Percentiles rank a stretch among this genome's conserved stretches.
These are phyloP conservation scores for Geodia barretti DNA, from an alignment of 37 sponge, comb jelly and placozoan species.

Conservation along the genomic window DNA sequence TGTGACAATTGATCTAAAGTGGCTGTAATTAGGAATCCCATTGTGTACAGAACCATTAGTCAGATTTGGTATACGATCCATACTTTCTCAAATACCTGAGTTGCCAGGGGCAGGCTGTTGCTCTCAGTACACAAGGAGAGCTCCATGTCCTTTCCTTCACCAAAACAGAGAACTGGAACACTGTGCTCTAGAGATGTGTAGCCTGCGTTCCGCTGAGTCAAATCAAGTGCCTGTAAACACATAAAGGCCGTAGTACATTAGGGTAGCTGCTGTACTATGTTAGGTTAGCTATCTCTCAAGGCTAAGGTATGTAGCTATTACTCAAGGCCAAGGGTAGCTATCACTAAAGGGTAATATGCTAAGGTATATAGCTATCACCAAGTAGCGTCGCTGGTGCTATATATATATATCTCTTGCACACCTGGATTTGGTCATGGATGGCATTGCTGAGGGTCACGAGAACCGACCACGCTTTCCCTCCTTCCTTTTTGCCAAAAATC, in stretches of 20 bases:
- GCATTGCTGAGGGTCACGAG: conserved; percentile 43
- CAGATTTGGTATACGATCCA: too few species aligned
- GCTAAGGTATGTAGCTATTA: too few species aligned
- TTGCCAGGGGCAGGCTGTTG: conserved; percentile 18
- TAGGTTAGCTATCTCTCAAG: too few species aligned
- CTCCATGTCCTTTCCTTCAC: conserved; percentile 50
- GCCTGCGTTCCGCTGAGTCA: background rate
- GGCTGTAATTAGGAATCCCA: too few species aligned
- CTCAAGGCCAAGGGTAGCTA: too few species aligned
- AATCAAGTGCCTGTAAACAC: conserved; percentile 30
- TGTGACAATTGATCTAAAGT: too few species aligned
- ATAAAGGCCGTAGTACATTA: too few species aligned
- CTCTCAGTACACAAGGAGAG: conserved; percentile 16
- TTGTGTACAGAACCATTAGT: too few species aligned
- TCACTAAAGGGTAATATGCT: too few species aligned
- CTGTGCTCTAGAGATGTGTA: conserved; percentile 12
- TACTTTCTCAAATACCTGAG: conserved; percentile 2
- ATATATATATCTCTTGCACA: conserved; percentile 2
- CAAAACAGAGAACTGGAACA: conserved; percentile 39
- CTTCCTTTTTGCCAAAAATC: conserved; percentile 16
- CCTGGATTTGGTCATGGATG: conserved; percentile 42
- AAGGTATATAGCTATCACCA: too few species aligned
- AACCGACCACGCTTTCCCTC: background rate
- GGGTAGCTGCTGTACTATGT: too few species aligned
- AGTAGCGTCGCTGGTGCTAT: too few species aligned